Percentiles rank a stretch among this genome's conserved stretches.
phyloP scores from a whole-genome alignment of 2,797 vertebrate species.

The Sylvilagus floridanus region DNA sequence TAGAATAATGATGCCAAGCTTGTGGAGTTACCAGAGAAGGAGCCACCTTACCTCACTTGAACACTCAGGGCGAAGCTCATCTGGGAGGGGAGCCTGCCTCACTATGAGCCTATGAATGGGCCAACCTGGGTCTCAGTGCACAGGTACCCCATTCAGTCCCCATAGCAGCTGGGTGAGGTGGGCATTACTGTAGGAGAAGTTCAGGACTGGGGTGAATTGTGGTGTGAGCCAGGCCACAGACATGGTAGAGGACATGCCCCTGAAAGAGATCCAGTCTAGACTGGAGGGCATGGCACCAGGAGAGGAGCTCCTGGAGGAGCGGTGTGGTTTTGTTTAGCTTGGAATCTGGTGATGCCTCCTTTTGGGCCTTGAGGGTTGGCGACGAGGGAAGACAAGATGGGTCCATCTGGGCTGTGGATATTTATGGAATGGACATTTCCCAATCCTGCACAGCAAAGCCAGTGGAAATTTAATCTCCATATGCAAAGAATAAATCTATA shows the following conservation, averaged over 20 bases:
- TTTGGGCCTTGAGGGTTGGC: background rate
- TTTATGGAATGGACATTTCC: background rate
- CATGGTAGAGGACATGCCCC: background rate
- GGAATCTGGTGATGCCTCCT: background rate
- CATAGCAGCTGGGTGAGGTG: background rate
- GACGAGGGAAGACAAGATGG: background rate
- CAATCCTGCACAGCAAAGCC: background rate
- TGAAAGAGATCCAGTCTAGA: background rate
- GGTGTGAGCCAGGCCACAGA: background rate
- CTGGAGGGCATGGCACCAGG: background rate
- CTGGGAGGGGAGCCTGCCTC: background rate
- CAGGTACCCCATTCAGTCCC: background rate
- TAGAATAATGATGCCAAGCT: background rate
- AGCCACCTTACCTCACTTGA: background rate
- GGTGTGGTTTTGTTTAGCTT: background rate
- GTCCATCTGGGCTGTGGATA: background rate
- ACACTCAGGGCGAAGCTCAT: no score
- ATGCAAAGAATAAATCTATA: background rate
- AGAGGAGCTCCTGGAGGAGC: background rate
- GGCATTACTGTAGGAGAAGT: background rate
- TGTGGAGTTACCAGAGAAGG: background rate
- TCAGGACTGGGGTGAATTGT: background rate
- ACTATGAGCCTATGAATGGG: background rate
- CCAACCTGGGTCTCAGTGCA: rapidly evolving
- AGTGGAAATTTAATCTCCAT: background rate